These are phyloP conservation scores for Bilobella aurantiaca DNA, from an alignment of 1,140 invertebrate species.

Conservation along the genomic window DNA sequence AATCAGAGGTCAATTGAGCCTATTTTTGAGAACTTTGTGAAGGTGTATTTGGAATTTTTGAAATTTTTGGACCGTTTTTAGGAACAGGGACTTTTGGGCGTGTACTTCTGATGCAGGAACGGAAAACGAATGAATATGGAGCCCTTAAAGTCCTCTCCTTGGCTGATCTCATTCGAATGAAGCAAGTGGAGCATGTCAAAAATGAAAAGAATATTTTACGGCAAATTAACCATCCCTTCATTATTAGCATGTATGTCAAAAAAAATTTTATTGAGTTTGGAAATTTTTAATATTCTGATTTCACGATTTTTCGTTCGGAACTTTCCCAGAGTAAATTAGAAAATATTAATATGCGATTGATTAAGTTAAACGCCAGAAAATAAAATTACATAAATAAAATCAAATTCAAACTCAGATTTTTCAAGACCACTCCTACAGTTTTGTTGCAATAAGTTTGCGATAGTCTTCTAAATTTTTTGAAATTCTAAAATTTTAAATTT, in stretches of 20 bases:
- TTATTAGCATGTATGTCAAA: conserved; percentile 80
- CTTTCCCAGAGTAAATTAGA: too few species aligned
- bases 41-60: neutral
- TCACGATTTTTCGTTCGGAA: neutral
- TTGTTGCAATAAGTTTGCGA: neutral
- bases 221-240: conserved; percentile 77
- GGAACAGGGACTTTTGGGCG: conserved; percentile 90
- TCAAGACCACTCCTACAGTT: neutral
- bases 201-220: conserved; percentile 84
- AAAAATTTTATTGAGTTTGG: neutral
- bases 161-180: conserved; percentile 79
- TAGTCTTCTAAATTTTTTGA: neutral
- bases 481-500: conserved; percentile 13
- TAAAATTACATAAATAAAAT: too few species aligned
- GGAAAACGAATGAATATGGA: conserved; percentile 61
- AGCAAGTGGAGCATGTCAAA: conserved; percentile 88
- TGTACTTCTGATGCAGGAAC: conserved; percentile 73
- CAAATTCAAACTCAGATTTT: too few species aligned
- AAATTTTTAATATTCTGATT: neutral
- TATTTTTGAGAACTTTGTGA: too few species aligned
- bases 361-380: too few species aligned
- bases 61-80: conserved; percentile 39
- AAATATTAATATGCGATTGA: too few species aligned
- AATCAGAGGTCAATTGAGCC: too few species aligned
- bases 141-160: conserved; percentile 88